Evolutionary conservation across 2,797 vertebrate species (phyloP), one percentile per base, ranked within the genome.

Genomic region (Neolamprologus multifasciatus): DNA sequence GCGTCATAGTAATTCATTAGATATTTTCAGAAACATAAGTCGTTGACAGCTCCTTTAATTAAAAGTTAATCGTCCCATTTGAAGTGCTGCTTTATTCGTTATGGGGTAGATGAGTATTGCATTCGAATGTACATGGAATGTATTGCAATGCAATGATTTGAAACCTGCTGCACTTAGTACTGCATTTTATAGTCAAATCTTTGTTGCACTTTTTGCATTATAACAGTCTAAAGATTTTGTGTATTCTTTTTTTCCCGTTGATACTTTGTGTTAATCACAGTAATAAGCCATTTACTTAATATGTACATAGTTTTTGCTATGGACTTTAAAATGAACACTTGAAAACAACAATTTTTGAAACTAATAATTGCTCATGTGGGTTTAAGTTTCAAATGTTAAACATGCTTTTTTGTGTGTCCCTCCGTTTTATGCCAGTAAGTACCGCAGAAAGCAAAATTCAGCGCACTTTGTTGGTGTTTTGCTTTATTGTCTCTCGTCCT

Each of bases 271-370:
- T 71, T 4, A 71, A 71, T 45, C 38, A 16, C 21, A 45, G 0
- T 71, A 26, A 26, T 67, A 14, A 67, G 13, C 38, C 4, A 26
- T 45, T 43, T 0, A 26, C 21, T 23, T 26, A 16, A 71, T 26
- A 45, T 71, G 0, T 67, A 21, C 36, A 67, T 3, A 8, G 4
- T 40, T 67, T 2, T 67, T 14, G 2, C n/a, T 23, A 40, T 21
- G 19, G 19, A 67, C 62, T 67, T 67, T 38, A 40, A 0, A 40
- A 29, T 17, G 6, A 71, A 45, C 21, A 5, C 9, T 17, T 71
- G 38, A 71, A 45, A 45, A 71, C 21, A 71, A 17, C 2, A 43
- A 43, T 0, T 1, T 45, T 29, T 1, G 0, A 45, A 71, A 29
- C 9, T 45, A 26, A 71, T 43, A 23, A 45, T 26, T 9, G 23